Evolutionary conservation across 2,797 vertebrate genomes (phyloP).

Genomic region (Macropus fuliginosus): DNA sequence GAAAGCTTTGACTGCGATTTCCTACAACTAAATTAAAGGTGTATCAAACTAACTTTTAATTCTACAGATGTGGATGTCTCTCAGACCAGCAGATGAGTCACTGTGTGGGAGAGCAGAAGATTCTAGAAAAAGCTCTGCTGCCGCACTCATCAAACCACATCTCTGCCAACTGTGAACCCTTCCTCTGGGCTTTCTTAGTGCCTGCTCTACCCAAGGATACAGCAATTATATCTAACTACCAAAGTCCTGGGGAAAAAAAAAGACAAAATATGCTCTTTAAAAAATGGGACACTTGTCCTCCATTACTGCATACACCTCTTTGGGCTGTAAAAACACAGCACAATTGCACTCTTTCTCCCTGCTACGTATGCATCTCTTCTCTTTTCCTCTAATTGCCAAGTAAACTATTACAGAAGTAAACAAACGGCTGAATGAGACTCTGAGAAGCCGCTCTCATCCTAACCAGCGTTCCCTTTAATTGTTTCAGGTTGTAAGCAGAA

Average conservation of each 20-base stretch:
- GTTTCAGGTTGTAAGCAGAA: constrained; percentile 29
- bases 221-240: constrained; percentile 67
- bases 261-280: constrained; percentile 66
- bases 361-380: constrained; percentile 6
- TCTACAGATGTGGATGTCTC: constrained; percentile 44
- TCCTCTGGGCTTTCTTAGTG: constrained; percentile 47
- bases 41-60: constrained; percentile 14
- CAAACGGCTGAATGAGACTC: neutral
- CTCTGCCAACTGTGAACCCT: constrained; percentile 54
- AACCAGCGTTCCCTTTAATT: constrained; percentile 28
- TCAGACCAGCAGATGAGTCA: constrained; percentile 57
- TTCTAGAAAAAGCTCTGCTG: constrained; percentile 60
- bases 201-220: constrained; percentile 54
- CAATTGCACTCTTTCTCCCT: constrained; percentile 30
- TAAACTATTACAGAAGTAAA: constrained; percentile 57
- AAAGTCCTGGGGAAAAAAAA: constrained; percentile 49
- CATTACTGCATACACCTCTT: constrained; percentile 41
- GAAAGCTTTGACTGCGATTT: neutral
- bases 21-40: constrained; percentile 32
- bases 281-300: constrained; percentile 57
- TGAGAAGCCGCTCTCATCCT: constrained; percentile 35
- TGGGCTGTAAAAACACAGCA: constrained; percentile 45
- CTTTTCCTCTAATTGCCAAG: constrained; percentile 34
- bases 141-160: constrained; percentile 52
- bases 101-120: constrained; percentile 43